Evolutionary conservation across 1,140 invertebrate species (phyloP), one percentile per base, ranked within the genome.

Genomic region (Drosophila mojavensis): DNA sequence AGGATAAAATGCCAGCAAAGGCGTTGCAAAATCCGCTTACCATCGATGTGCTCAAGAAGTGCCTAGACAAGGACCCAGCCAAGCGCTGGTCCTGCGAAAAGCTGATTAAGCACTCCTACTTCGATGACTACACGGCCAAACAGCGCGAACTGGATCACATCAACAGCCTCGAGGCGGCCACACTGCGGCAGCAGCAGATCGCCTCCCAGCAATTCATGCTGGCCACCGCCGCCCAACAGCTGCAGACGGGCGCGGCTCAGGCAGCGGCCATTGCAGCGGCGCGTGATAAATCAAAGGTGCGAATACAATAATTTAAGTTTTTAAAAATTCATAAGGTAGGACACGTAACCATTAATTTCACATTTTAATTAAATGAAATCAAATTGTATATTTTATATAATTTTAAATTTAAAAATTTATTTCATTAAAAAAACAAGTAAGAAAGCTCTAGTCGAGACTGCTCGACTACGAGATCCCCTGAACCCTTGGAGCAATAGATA

Each of bases 31-130:
- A 95, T 75, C 93, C 94, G 74, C 93, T 95, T 47, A 94, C 95
- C 69, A 93, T 98, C 85, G 97, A 98, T 92, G 99, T 99, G 93
- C 93, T 98, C 78, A 96, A 97, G 96, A 97, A 97, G 95, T 99
- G 98, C 91, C 93, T 99, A 55, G 97, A 98, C 90, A 98, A 98
- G 93, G 98, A 99, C 93, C 98, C 98, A 0, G 94, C 95, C 53
- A 95, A 97, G 91, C 94, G 99, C 79, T 97, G 96, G 96, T 97
- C 97, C 0, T 97, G 98, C 93, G 97, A 98, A 79, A 96, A 98
- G 92, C 93, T 99, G 20, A 92, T 99, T 11, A 94, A 95, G 65
- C 98, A 99, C 93, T 94, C 95, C 11, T 92, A 92, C 65, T 92
- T 92, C 60, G 92, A 92, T 47, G 92, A 92, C 64, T 92, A 92